A percentile compares a stretch with the other conserved stretches of the same genome.
Conservation (phyloP, 2,113 vertebrate genomes). For the Todiramphus chloris region DNA sequence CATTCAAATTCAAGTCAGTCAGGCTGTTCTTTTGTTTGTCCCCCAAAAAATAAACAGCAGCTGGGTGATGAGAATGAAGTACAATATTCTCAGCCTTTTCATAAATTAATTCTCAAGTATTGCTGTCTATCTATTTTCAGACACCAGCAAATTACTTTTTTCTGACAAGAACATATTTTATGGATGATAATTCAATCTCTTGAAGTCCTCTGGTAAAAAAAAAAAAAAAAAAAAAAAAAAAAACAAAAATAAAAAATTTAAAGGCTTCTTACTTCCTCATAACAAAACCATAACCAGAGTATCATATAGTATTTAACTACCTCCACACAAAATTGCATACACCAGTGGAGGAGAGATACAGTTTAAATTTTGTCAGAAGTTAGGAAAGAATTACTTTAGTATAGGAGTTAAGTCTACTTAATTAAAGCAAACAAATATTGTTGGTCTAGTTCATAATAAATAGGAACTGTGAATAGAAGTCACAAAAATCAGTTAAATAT, state of each 20-base stretch:
- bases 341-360: rapidly evolving
- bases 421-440: background rate
- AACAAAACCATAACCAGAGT: background rate
- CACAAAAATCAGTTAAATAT: background rate
- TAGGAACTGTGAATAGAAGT: background rate
- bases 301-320: background rate
- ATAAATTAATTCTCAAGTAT: background rate
- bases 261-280: background rate
- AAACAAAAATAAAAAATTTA: background rate
- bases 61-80: background rate
- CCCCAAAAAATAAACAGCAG: background rate
- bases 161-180: background rate
- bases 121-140: background rate
- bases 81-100: background rate
- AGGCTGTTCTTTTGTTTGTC: background rate
- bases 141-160: background rate
- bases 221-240: background rate
- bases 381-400: background rate
- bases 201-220: background rate
- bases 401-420: background rate
- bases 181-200: background rate
- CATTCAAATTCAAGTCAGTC: background rate
- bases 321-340: background rate
- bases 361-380: background rate
- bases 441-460: background rate